Evolutionary conservation across 2,797 vertebrate genomes (phyloP).

Genomic region (Onychomys arenicola): DNA sequence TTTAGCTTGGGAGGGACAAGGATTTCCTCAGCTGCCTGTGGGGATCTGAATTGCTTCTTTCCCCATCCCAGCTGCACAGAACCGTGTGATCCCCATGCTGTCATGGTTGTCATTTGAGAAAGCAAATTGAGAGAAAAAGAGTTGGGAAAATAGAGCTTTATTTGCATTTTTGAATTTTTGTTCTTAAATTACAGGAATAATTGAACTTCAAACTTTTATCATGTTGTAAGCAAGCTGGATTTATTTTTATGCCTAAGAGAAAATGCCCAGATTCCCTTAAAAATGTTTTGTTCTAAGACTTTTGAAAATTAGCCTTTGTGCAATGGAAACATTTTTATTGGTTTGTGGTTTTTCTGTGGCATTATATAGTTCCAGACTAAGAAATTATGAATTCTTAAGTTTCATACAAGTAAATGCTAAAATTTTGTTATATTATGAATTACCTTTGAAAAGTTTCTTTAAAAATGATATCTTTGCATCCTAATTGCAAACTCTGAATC

Average conservation of each 20-base stretch:
- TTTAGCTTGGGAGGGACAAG: conserved; percentile 87
- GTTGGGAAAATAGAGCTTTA: conserved; percentile 79
- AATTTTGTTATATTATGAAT: conserved; percentile 56
- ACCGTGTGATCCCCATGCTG: conserved; percentile 84
- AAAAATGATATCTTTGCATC: neutral
- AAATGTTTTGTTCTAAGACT: conserved; percentile 33
- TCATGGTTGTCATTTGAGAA: conserved; percentile 85
- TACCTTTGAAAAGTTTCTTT: conserved; percentile 24
- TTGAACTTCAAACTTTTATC: conserved; percentile 61
- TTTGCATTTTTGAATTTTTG: conserved; percentile 74
- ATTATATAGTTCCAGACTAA: conserved; percentile 39
- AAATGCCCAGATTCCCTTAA: conserved; percentile 51
- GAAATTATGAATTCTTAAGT: conserved; percentile 19
- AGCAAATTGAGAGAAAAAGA: conserved; percentile 86
- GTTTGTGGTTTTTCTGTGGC: conserved; percentile 42
- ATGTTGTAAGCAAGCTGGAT: conserved; percentile 25
- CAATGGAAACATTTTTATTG: conserved; percentile 51
- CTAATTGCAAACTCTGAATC: conserved; percentile 22
- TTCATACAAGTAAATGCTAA: neutral
- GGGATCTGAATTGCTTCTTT: conserved; percentile 86
- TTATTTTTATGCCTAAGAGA: conserved; percentile 3
- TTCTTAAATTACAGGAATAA: conserved; percentile 54
- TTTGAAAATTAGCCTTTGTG: conserved; percentile 40
- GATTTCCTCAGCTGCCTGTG: conserved; percentile 86
- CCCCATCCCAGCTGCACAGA: conserved; percentile 86